Evolutionary conservation across 2,888 invertebrate species (phyloP).

Genomic region (Trissolcus japonicus): DNA sequence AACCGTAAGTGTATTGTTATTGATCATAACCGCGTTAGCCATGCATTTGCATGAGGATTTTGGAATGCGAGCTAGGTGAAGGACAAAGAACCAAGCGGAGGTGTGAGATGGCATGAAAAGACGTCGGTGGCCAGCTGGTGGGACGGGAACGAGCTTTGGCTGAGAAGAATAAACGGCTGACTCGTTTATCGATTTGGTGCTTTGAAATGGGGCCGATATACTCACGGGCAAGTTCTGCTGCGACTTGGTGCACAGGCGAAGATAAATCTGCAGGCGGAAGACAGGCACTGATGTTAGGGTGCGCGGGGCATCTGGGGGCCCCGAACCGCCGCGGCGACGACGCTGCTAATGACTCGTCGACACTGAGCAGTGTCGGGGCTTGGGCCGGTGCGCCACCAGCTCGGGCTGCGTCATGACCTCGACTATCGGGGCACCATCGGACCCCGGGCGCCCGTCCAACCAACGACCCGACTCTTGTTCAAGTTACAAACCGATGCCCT

Average conservation of each 20-base stretch:
- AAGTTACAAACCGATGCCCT: conserved; percentile 60
- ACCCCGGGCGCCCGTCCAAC: conserved; percentile 33
- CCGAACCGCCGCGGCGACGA: conserved; percentile 7
- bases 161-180: not conserved
- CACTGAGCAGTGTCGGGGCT: conserved; percentile 6
- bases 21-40: too few relatives aligned
- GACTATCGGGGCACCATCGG: conserved; percentile 53
- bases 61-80: too few relatives aligned
- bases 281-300: conserved; percentile 63
- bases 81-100: too few relatives aligned
- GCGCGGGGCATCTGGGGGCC: conserved; percentile 51
- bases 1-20: too few relatives aligned
- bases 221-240: conserved; percentile 48
- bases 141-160: too few relatives aligned
- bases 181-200: too few relatives aligned
- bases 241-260: conserved; percentile 44
- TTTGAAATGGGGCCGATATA: conserved; percentile 11
- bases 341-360: conserved; percentile 3
- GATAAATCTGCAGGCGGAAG: conserved; percentile 34
- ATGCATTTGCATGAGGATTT: too few relatives aligned
- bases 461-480: conserved; percentile 7
- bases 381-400: conserved; percentile 62
- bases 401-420: conserved; percentile 70
- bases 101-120: too few relatives aligned
- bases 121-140: too few relatives aligned